Percentiles rank a stretch among this genome's conserved stretches.
These are phyloP conservation scores for Halcyon senegalensis DNA, from an alignment of 2,113 vertebrate species.

Conservation along the genomic window DNA sequence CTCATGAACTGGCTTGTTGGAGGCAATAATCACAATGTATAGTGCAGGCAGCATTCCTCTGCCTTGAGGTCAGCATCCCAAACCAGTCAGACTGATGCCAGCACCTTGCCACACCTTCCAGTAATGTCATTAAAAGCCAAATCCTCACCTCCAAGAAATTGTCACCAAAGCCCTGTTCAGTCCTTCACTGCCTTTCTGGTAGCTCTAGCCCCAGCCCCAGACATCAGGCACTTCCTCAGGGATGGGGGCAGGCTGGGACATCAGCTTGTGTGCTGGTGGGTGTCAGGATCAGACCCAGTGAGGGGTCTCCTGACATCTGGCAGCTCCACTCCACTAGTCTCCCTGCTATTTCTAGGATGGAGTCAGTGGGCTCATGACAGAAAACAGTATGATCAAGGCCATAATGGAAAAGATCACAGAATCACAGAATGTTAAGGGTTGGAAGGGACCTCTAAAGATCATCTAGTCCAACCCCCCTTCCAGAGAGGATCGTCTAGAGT, in stretches of 20 bases:
- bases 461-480: too few species aligned
- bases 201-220: neutral
- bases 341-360: neutral
- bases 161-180: neutral
- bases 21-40: neutral
- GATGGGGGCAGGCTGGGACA: neutral
- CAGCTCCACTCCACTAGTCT: neutral
- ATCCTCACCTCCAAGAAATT: neutral
- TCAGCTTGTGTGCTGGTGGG: accelerated
- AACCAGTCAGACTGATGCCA: constrained; percentile 15
- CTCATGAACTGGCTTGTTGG: neutral
- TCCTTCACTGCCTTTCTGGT: neutral
- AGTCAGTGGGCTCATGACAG: neutral
- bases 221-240: neutral
- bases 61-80: constrained; percentile 41
- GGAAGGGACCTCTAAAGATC: too few species aligned
- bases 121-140: neutral
- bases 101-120: neutral
- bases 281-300: neutral
- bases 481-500: too few species aligned
- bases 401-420: neutral
- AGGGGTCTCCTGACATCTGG: neutral
- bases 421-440: too few species aligned
- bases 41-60: neutral
- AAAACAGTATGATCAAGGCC: neutral